Base-by-base conservation (phyloP, 2,797 vertebrate genomes). In the Halcyon badia region DNA sequence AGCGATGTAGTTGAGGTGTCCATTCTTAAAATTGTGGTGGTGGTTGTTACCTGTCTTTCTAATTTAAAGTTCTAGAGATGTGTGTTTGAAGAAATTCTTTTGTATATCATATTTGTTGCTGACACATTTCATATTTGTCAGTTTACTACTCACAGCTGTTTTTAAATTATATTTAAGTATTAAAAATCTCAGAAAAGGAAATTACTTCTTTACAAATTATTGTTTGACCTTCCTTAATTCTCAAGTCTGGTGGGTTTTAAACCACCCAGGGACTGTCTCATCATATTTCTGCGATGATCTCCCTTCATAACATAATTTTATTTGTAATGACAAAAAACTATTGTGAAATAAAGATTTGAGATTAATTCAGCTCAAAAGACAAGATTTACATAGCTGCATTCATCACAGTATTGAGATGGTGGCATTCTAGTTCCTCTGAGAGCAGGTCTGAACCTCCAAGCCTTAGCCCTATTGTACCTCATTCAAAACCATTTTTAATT, bases 151-250 rank as follows among this genome's bases (percentile, higher is more conserved):
- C 60, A 69, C 61, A 90, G 90, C 69, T 90, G 93, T 5, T 60
- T 89, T 93, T 37, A 93, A 89, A 95, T 92, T 96, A 31, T 51
- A 94, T 86, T 94, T 94, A 87, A 89, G 56, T 83, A 90, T 68
- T 89, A 89, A 79, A 89, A 95, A 73, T 78, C 46, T 87, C 87
- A 89, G 89, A 73, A 91, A 87, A 95, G 91, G 87, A 96, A 96
- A 94, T 94, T 1, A 91, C 89, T 89, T 62, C 70, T 21, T 94
- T 96, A 72, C 57, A 93, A 91, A 92, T 94, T 91, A 51, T 75
- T 85, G 52, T 83, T 95, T 95, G 82, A 96, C 91, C 87, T 96
- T 95, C 87, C 93, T 94, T 93, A 95, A 96, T 95, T 93, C 69
- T 88, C 85, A 83, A 94, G 82, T 89, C 94, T 97, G 91, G 51